Conservation (phyloP, 2,888 invertebrate species). For the Eledone cirrhosa region DNA sequence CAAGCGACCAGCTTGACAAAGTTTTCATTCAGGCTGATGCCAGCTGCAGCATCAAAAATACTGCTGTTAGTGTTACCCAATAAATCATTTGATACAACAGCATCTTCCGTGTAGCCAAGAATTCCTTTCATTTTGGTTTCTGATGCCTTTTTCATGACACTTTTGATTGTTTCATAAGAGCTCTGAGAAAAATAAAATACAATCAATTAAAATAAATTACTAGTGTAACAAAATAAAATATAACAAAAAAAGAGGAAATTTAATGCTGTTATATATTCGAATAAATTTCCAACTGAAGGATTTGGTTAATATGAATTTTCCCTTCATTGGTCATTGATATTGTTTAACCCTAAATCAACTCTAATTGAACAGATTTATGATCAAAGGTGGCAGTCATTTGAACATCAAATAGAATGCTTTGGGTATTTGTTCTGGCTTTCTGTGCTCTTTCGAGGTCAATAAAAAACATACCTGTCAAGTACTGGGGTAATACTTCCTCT, state of each 20-base stretch:
- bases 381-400: too few relatives aligned
- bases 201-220: too few relatives aligned
- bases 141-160: slow-evolving; percentile 82
- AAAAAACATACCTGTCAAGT: too few relatives aligned
- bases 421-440: too few relatives aligned
- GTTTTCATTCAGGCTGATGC: slow-evolving; percentile 90
- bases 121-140: slow-evolving; percentile 89
- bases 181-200: slow-evolving; percentile 69
- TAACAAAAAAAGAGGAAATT: not conserved
- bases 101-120: slow-evolving; percentile 93
- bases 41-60: slow-evolving; percentile 96
- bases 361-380: too few relatives aligned
- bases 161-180: slow-evolving; percentile 87
- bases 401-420: too few relatives aligned
- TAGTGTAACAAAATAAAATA: not conserved
- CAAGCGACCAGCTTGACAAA: slow-evolving; percentile 98
- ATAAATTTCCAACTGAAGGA: too few relatives aligned
- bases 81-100: slow-evolving; percentile 96
- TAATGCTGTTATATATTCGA: not conserved
- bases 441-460: too few relatives aligned
- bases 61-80: slow-evolving; percentile 89
- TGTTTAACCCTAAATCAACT: too few relatives aligned
- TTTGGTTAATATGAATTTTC: too few relatives aligned
- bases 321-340: too few relatives aligned
- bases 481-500: too few relatives aligned